These are phyloP conservation scores for Cheilosia impressa DNA, from an alignment of 2,888 invertebrate species.

Conservation along the genomic window DNA sequence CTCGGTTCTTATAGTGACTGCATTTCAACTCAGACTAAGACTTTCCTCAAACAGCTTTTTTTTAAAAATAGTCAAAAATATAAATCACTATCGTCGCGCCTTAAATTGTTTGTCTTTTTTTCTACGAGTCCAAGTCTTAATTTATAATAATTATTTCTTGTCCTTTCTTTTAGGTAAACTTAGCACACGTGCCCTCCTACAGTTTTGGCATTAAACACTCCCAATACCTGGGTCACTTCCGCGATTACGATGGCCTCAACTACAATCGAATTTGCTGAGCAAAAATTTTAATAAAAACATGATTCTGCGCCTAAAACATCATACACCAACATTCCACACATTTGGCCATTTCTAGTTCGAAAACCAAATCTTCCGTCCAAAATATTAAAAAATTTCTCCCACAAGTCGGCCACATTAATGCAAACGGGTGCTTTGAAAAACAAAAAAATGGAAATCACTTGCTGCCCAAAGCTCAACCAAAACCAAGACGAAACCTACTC, in stretches of 20 bases:
- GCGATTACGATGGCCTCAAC: conserved; percentile 79
- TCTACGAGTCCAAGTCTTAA: too few relatives aligned
- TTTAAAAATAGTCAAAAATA: too few relatives aligned
- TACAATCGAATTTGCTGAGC: conserved; percentile 81
- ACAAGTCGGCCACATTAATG: conserved; percentile 38
- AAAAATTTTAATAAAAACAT: too few relatives aligned
- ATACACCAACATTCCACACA: conserved; percentile 52
- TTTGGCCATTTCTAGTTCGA: conserved; percentile 25
- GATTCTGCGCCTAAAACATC: not conserved
- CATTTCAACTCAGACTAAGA: too few relatives aligned
- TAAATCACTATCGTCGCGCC: too few relatives aligned
- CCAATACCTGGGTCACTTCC: conserved; percentile 86
- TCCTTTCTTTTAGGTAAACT: conserved; percentile 85
- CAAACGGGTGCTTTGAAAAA: conserved; percentile 30
- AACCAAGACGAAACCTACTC: conserved; percentile 57
- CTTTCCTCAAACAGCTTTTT: too few relatives aligned
- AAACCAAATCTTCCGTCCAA: conserved; percentile 17
- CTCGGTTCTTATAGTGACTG: too few relatives aligned
- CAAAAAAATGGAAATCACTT: conserved; percentile 20
- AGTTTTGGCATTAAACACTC: conserved; percentile 95
- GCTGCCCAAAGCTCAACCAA: conserved; percentile 62
- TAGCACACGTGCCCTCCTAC: conserved; percentile 87
- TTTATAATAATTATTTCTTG: not conserved
- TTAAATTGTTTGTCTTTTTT: too few relatives aligned
- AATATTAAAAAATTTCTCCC: conserved; percentile 26